Percentiles rank a stretch among this genome's conserved stretches.
phyloP scores from a whole-genome alignment of 2,888 invertebrate species.

The Acanthosoma haemorrhoidale region DNA sequence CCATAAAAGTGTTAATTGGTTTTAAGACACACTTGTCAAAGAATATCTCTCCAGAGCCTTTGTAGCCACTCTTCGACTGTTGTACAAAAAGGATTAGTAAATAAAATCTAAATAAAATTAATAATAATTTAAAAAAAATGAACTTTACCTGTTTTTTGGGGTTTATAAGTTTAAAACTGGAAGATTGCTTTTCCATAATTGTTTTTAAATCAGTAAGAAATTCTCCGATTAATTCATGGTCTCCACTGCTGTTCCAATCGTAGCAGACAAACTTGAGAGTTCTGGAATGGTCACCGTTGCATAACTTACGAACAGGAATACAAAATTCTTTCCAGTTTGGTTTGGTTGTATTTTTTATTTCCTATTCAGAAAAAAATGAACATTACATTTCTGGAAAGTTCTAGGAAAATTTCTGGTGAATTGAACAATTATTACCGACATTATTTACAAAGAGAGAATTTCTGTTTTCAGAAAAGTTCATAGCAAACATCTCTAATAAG shows the following conservation, averaged over 20 bases:
- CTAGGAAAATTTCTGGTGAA: too few relatives aligned
- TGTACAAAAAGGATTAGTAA: neutral
- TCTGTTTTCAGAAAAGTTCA: too few relatives aligned
- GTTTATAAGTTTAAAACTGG: conserved; percentile 45
- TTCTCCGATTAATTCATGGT: conserved; percentile 50
- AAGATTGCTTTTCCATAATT: conserved; percentile 45
- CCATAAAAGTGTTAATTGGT: conserved; percentile 50
- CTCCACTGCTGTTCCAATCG: conserved; percentile 51
- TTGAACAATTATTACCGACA: too few relatives aligned
- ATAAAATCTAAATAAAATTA: neutral
- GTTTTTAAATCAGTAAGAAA: conserved; percentile 47
- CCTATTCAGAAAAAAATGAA: conserved; percentile 35
- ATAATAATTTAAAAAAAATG: neutral
- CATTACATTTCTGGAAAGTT: too few relatives aligned
- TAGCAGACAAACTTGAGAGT: conserved; percentile 50
- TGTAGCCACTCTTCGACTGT: conserved; percentile 38
- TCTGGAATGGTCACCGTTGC: conserved; percentile 51
- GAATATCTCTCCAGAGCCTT: conserved; percentile 42
- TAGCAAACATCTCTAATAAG: too few relatives aligned
- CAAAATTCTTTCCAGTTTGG: conserved; percentile 52
- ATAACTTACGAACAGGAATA: conserved; percentile 47
- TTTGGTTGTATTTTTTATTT: conserved; percentile 49
- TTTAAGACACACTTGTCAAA: conserved; percentile 41
- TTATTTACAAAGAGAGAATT: too few relatives aligned
- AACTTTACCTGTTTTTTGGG: conserved; percentile 44